These are phyloP conservation scores for Rhizoglyphus robini DNA, from an alignment of 1,140 invertebrate species.

Conservation along the genomic window DNA sequence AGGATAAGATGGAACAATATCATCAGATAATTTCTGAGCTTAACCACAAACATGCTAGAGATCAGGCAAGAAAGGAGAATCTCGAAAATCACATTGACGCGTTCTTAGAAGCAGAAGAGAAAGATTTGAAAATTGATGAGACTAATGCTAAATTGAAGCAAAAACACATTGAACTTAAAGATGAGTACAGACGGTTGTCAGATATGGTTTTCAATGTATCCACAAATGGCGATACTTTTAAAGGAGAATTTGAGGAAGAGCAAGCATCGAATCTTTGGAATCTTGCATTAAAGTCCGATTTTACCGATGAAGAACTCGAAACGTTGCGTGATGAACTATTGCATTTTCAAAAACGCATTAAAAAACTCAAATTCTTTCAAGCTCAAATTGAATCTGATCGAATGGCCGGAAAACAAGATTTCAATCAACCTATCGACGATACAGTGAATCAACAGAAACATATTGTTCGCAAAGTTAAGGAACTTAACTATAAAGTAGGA, in stretches of 20 bases:
- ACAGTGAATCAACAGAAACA: conserved; percentile 43
- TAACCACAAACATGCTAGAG: conserved; percentile 30
- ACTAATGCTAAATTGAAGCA: conserved; percentile 40
- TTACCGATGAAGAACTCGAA: conserved; percentile 60
- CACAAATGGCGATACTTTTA: conserved; percentile 40
- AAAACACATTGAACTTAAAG: conserved; percentile 59
- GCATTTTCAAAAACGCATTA: conserved; percentile 69
- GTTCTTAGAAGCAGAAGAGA: conserved; percentile 22
- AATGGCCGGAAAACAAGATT: conserved; percentile 39
- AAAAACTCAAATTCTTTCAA: conserved; percentile 66
- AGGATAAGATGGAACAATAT: conserved; percentile 82
- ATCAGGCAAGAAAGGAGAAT: conserved; percentile 21
- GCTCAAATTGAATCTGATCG: conserved; percentile 46
- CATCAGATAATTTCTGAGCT: conserved; percentile 55
- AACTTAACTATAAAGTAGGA: conserved; percentile 42
- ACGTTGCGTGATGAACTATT: conserved; percentile 68
- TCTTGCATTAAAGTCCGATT: conserved; percentile 59
- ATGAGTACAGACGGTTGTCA: conserved; percentile 62
- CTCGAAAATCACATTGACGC: conserved; percentile 27
- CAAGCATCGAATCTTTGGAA: conserved; percentile 77
- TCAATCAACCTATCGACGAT: conserved; percentile 41
- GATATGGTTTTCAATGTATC: conserved; percentile 54
- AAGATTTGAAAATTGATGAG: conserved; percentile 14
- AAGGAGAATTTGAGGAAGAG: conserved; percentile 63
- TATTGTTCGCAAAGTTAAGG: conserved; percentile 42